These are phyloP conservation scores for Podilymbus podiceps DNA, from an alignment of 2,113 vertebrate species.

Conservation along the genomic window DNA sequence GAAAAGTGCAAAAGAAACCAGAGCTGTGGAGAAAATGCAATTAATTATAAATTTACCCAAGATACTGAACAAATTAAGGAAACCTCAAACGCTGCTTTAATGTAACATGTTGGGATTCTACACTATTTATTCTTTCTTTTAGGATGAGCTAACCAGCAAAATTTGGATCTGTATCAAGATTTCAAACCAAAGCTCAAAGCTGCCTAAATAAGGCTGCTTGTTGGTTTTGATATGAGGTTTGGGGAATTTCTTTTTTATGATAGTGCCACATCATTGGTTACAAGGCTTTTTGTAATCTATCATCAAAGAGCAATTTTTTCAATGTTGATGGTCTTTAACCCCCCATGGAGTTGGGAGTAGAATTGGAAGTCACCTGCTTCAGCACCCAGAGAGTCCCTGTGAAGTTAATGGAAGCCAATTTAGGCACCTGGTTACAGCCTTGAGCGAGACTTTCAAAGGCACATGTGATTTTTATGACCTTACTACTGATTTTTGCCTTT, in stretches of 20 bases:
- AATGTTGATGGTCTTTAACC: not conserved
- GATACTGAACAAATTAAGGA: not conserved
- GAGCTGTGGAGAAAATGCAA: not conserved
- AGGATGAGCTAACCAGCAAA: not conserved
- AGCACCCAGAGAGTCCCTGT: not conserved
- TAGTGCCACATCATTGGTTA: not conserved
- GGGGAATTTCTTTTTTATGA: no score
- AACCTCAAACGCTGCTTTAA: not conserved
- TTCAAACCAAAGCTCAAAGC: not conserved
- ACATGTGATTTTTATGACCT: not conserved
- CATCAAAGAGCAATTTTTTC: not conserved
- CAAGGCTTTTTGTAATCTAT: not conserved
- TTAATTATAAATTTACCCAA: not conserved
- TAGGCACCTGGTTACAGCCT: not conserved
- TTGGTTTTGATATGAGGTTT: not conserved
- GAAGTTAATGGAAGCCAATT: slow-evolving; percentile 27
- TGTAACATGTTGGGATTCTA: not conserved
- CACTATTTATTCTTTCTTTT: not conserved
- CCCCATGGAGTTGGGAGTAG: not conserved
- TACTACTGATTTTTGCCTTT: not conserved
- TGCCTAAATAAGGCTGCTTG: not conserved
- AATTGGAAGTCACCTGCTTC: not conserved
- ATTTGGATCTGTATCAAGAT: not conserved
- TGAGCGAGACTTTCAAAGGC: not conserved
- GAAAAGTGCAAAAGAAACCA: not conserved